A percentile compares a stretch with the other conserved stretches of the same genome.
Evolutionary conservation across 92 coral and sea anemone species (phyloP).

Genomic region (Chrysogorgia sp.): DNA sequence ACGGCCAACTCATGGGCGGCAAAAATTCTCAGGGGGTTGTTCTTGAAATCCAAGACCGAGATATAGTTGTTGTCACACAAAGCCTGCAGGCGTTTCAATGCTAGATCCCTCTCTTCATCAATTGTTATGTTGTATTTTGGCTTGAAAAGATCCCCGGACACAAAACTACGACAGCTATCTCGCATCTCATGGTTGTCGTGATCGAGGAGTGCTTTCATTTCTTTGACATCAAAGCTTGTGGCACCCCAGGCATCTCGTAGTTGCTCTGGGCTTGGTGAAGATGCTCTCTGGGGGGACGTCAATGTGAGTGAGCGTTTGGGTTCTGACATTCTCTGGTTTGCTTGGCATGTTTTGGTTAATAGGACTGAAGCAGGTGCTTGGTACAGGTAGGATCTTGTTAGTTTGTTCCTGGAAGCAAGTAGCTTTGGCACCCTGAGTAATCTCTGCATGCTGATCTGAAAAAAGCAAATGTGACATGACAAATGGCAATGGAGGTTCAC

Average conservation of each 20-base stretch:
- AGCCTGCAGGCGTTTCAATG: constrained; percentile 68
- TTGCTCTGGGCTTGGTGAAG: constrained; percentile 57
- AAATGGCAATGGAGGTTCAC: too few species aligned
- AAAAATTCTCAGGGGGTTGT: constrained; percentile 79
- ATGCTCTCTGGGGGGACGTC: neutral
- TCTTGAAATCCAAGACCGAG: constrained; percentile 72
- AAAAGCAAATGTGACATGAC: too few species aligned
- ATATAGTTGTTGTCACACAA: constrained; percentile 75
- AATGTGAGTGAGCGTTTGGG: neutral
- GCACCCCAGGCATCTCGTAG: constrained; percentile 77
- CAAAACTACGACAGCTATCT: constrained; percentile 65
- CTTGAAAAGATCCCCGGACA: constrained; percentile 71
- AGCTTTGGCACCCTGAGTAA: constrained; percentile 13
- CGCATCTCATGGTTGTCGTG: constrained; percentile 79
- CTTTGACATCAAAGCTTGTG: constrained; percentile 64
- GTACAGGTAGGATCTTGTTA: neutral
- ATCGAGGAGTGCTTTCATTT: constrained; percentile 75
- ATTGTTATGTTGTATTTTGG: constrained; percentile 77
- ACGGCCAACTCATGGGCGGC: constrained; percentile 78
- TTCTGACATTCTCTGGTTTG: neutral
- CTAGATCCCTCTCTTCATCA: constrained; percentile 77
- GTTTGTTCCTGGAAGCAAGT: neutral
- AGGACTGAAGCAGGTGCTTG: constrained; percentile 16
- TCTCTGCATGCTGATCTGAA: constrained; percentile 13
- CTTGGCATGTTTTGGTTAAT: neutral